Percentiles rank a stretch among this genome's conserved stretches.
Conservation (phyloP, 2,113 vertebrate genomes). For the Psilopsiagon aymara region DNA sequence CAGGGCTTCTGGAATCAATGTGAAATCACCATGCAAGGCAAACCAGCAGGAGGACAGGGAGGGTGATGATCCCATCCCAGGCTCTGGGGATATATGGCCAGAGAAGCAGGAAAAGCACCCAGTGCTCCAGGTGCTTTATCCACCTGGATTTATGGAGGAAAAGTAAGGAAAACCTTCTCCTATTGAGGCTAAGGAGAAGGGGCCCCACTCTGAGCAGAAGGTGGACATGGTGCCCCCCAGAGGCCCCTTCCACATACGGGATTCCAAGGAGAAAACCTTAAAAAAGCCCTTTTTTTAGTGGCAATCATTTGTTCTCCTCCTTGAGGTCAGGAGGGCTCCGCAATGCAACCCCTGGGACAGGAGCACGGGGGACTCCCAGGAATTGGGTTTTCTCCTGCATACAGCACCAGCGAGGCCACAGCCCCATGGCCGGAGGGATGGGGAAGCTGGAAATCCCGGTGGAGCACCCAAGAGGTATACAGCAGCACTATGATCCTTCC, state of each 20-base stretch:
- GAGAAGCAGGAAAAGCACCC: neutral
- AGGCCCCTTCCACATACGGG: neutral
- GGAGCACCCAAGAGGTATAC: rapidly evolving
- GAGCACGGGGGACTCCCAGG: neutral
- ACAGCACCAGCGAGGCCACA: neutral
- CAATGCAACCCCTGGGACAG: neutral
- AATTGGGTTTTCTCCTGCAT: neutral
- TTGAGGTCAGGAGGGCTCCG: neutral
- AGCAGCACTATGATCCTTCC: neutral
- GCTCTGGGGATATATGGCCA: neutral
- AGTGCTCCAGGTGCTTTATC: neutral
- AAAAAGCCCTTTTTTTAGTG: neutral
- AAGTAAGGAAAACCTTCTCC: neutral
- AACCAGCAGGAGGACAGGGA: neutral
- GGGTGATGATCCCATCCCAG: neutral
- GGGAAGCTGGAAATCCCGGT: neutral
- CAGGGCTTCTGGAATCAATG: neutral
- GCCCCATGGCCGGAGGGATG: rapidly evolving
- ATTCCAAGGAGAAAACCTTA: neutral
- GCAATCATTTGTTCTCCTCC: neutral
- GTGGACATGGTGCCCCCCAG: neutral
- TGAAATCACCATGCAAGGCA: rapidly evolving
- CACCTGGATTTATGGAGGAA: neutral
- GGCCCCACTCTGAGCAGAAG: neutral
- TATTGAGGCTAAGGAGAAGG: neutral